Evolutionary conservation across 1,140 invertebrate species (phyloP), one percentile per base, ranked within the genome.

Genomic region (Drosophila aff.): DNA sequence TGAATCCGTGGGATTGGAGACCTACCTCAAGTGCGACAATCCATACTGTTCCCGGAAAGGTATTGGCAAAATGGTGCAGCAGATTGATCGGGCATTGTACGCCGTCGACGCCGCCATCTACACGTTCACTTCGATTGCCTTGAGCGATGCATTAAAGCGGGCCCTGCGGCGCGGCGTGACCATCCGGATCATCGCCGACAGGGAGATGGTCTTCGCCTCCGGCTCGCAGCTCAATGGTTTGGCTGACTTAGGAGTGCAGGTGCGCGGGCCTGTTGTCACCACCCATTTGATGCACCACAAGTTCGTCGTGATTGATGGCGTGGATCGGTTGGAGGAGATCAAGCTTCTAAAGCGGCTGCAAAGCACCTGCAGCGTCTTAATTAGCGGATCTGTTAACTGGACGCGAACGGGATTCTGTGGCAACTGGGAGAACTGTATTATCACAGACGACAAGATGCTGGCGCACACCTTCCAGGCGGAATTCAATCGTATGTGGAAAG

Each of bases 351-450:
- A 57, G 26, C 5, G 50, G 13, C n/a, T 52, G 33, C 28, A 38
- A 6, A n/a, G 47, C 0, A 47, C 18, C 11, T 18, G 52, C 15
- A 77, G 69, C 26, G 10, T 84, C 0, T 2, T 85, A 1, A 15
- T 92, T 1, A 87, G 28, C 4, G 91, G 91, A 1, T 92, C 91
- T 2, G 50, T 75, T 2, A 92, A 92, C 21, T 92, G 85, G 89
- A 92, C 91, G 0, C 31, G 18, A 3, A 77, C 75, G 26, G 91
- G 69, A 4, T 69, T 92, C 5, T 49, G 55, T 5, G 89, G 80
- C 1, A 92, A 92, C 53, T 92, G 79, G 80, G 91, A 92, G 44
- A 87, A 82, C 49, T 79, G 78, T 9, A 21, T 85, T 1, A 79
- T 92, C 2, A 91, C 33, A 7, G 64, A 60, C 0, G 76, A 91